Evolutionary conservation across 2,797 vertebrate genomes (phyloP), one percentile per base, ranked within the genome.

Genomic region (Dryobates pubescens): DNA sequence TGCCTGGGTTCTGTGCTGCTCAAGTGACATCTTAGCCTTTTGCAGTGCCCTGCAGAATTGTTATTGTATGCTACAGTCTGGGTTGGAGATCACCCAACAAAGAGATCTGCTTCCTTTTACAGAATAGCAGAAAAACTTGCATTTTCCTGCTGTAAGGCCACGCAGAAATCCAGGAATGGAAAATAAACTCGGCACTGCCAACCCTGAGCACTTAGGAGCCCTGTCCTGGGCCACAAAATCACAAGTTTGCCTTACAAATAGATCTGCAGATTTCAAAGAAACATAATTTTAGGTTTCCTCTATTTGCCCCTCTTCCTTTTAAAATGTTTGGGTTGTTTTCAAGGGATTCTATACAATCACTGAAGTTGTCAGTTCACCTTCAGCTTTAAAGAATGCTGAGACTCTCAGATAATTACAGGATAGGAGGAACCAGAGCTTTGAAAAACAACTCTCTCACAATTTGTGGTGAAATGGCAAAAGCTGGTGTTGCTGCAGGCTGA

Each of bases 101-200:
- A 95, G 74, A 1, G 89, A 91, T 94, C 94, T 95, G 93, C 87
- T 92, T 92, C 73, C 88, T 93, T 88, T 95, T 90, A 90, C 90
- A 95, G 96, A 95, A 88, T 79, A 93, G 88, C 90, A 76, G 76
- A 82, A 93, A 94, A 94, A 77, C 65, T 83, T 71, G 72, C 67
- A 69, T 92, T 95, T 96, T 95, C 95, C 86, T 88, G 74, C 77
- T 54, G 86, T 73, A 84, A 90, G 86, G 89, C 82, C 93, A 77
- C 27, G 59, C 85, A 95, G 93, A 84, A 93, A 94, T 89, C 85
- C 71, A 95, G 95, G 93, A 80, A 86, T 0, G 43, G 91, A 95
- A 96, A 96, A 95, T 92, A 95, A 96, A 91, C 91, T 90, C n/a
- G 71, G 54, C 72, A 34, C 10, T 89, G 94, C 95, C 95, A 95